A percentile compares a stretch with the other conserved stretches of the same genome.
phyloP scores from a whole-genome alignment of 2,888 invertebrate species.

The Anarsia innoxiella region DNA sequence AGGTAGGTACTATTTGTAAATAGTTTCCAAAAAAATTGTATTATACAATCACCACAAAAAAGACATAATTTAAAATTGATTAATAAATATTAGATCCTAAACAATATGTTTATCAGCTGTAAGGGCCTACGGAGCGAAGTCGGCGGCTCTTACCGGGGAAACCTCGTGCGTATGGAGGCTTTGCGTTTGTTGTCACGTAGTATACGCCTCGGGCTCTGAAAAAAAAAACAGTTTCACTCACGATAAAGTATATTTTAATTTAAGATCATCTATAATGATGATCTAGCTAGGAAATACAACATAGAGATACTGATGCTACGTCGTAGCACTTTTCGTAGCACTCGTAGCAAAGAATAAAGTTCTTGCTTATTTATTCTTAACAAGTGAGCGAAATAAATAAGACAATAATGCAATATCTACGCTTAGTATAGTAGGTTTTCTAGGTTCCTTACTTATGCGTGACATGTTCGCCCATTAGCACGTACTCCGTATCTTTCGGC shows the following conservation, averaged over 20 bases:
- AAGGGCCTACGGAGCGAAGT: constrained; percentile 44
- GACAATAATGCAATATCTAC: background rate
- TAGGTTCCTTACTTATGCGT: constrained; percentile 81
- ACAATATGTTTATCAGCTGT: constrained; percentile 57
- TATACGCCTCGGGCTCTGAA: constrained; percentile 87
- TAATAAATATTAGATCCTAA: too few relatives aligned
- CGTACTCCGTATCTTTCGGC: constrained; percentile 85
- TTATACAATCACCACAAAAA: too few relatives aligned
- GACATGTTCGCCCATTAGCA: constrained; percentile 90
- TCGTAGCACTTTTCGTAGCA: too few relatives aligned
- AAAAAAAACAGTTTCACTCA: constrained; percentile 2
- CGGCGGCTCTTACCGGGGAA: constrained; percentile 79
- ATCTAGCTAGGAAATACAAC: too few relatives aligned
- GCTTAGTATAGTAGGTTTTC: too few relatives aligned
- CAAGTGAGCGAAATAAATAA: background rate
- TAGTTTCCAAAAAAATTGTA: too few relatives aligned
- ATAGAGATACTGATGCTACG: too few relatives aligned
- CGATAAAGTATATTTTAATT: too few relatives aligned
- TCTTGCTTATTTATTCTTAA: background rate
- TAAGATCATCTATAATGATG: too few relatives aligned
- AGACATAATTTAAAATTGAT: too few relatives aligned
- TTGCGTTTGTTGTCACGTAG: constrained; percentile 89
- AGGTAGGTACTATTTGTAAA: too few relatives aligned
- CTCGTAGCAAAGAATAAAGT: too few relatives aligned
- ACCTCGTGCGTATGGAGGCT: constrained; percentile 89